phyloP scores from a whole-genome alignment of 2,888 invertebrate genomes.

The Xylocampa areola region DNA sequence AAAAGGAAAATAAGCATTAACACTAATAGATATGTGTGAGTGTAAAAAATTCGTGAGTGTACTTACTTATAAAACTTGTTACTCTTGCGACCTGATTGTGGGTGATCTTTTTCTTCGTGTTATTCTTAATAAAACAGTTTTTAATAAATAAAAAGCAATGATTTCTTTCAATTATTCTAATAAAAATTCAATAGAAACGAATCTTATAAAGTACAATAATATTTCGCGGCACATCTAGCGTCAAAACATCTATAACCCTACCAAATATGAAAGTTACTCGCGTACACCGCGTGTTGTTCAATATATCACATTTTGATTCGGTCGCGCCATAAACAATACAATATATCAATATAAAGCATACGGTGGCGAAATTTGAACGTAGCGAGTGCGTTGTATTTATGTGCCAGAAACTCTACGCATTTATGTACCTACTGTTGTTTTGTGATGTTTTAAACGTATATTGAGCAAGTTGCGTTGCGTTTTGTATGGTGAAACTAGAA shows the following conservation, averaged over 20 bases:
- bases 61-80: too few species aligned
- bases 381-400: constrained; percentile 87
- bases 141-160: too few species aligned
- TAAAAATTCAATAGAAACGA: too few species aligned
- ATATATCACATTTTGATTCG: constrained; percentile 90
- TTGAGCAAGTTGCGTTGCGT: constrained; percentile 8
- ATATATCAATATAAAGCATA: constrained; percentile 90
- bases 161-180: too few species aligned
- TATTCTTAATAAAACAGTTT: too few species aligned
- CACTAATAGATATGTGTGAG: too few species aligned
- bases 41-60: too few species aligned
- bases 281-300: constrained; percentile 84
- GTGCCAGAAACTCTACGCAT: constrained; percentile 62
- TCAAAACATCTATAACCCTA: constrained; percentile 77
- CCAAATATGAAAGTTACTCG: constrained; percentile 88
- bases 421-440: constrained; percentile 45
- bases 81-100: too few species aligned
- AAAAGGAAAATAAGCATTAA: too few species aligned
- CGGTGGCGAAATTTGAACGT: constrained; percentile 89
- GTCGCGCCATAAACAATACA: constrained; percentile 90
- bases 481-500: not conserved
- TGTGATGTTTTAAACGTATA: constrained; percentile 47
- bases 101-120: too few species aligned
- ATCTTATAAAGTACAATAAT: too few species aligned
- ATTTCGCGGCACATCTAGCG: constrained; percentile 69